phyloP scores from a whole-genome alignment of 1,140 invertebrate species.

The Sarcophaga bullata region DNA sequence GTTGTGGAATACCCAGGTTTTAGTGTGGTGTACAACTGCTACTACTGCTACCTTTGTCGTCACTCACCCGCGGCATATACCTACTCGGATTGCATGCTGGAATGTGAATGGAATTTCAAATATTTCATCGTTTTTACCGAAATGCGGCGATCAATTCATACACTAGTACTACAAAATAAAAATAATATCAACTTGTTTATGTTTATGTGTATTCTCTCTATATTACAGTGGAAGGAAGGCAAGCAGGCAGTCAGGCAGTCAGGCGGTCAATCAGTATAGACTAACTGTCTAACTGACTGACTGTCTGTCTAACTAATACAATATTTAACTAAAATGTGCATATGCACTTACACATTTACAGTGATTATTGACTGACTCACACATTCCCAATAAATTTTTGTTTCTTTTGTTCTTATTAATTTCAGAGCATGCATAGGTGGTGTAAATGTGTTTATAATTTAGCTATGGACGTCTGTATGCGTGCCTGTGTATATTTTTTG shows the following conservation, averaged over 20 bases:
- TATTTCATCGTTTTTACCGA: constrained; percentile 56
- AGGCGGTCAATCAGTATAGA: not conserved
- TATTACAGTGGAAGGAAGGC: too few species aligned
- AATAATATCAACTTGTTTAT: constrained; percentile 32
- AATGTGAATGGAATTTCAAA: constrained; percentile 65
- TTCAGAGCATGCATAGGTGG: too few species aligned
- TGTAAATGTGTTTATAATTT: too few species aligned
- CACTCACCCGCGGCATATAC: constrained; percentile 28
- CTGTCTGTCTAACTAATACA: not conserved
- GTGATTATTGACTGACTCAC: not conserved
- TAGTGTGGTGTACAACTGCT: not conserved
- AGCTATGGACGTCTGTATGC: not conserved
- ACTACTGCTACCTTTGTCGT: not conserved
- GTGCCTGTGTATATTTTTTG: not conserved
- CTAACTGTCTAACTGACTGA: not conserved
- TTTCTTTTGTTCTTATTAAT: not conserved
- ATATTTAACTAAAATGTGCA: not conserved
- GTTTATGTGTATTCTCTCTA: not conserved
- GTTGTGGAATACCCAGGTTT: constrained; percentile 23
- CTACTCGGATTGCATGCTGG: constrained; percentile 64
- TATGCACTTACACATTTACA: constrained; percentile 1
- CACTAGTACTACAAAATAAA: constrained; percentile 12
- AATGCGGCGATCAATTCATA: constrained; percentile 29
- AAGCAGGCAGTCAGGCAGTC: too few species aligned
- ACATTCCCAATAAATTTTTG: not conserved